phyloP scores from a whole-genome alignment of 2,113 vertebrate species.

The Tricholaema leucomelas region DNA sequence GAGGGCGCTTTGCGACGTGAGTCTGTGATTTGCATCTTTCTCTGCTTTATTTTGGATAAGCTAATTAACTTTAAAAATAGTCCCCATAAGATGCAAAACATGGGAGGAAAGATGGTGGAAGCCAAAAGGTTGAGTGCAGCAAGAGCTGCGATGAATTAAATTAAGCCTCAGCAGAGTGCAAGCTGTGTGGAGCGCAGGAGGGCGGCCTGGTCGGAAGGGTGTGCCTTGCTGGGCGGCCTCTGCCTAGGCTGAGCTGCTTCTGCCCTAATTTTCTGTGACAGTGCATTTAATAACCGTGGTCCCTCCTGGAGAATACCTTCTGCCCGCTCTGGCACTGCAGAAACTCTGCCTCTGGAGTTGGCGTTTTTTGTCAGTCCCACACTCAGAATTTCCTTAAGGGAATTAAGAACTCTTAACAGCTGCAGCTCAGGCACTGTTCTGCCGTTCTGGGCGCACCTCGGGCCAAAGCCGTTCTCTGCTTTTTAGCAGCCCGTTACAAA shows the following conservation, averaged over 20 bases:
- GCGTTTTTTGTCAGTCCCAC: not conserved
- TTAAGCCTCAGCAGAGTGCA: slow-evolving; percentile 39
- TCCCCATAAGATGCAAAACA: slow-evolving; percentile 46
- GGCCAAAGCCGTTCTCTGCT: not conserved
- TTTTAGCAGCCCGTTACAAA: not conserved
- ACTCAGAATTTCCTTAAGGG: not conserved
- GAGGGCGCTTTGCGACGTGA: not conserved
- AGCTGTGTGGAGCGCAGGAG: slow-evolving; percentile 7
- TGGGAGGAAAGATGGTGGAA: slow-evolving; percentile 54
- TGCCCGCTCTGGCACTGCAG: slow-evolving; percentile 47
- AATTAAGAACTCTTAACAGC: not conserved
- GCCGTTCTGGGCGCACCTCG: not conserved
- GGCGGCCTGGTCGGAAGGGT: slow-evolving; percentile 42
- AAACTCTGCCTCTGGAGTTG: slow-evolving; percentile 12
- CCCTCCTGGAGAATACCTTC: slow-evolving; percentile 60
- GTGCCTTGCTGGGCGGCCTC: slow-evolving; percentile 35
- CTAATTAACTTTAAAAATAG: slow-evolving; percentile 69
- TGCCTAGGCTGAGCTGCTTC: slow-evolving; percentile 37
- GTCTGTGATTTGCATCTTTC: slow-evolving; percentile 12
- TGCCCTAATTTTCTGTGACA: slow-evolving; percentile 62
- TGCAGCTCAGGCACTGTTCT: not conserved
- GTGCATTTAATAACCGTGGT: slow-evolving; percentile 51
- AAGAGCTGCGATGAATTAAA: slow-evolving; percentile 45
- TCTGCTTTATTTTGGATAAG: slow-evolving; percentile 49
- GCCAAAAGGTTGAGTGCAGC: slow-evolving; percentile 65